Base-by-base conservation (phyloP, 2,888 invertebrate species). In the Erpobdella octoculata region DNA sequence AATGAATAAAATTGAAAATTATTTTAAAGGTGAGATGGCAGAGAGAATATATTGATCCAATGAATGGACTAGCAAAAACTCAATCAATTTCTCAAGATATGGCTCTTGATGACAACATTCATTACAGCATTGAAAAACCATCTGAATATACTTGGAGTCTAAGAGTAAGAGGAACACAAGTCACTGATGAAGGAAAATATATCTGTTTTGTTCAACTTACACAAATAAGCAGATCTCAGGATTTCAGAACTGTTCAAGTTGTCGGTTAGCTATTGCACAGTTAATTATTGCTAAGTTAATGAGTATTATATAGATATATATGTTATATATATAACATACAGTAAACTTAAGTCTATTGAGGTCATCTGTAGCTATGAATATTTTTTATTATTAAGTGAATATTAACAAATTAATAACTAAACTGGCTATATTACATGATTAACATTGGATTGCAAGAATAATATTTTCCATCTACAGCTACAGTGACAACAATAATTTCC, bases 81-180 rank as follows among this genome's bases (percentile, higher is more conserved):
- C 31, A 67, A 31, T 61, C 70, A 37, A 71, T 76, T 21, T 74
- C 75, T 0, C 67, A 73, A 37, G 75, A 75, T 59, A 74, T 71
- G 46, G 72, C 75, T 21, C 48, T 76, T 1, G 68, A 71, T 18
- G 76, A 76, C 70, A 75, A 75, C 53, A 76, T 73, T 21, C 74
- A 74, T 62, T 73, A 72, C 65, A 70, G 76, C 36, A 73, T 77
- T 1, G 77, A 77, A 69, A 77, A 76, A 48, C 77, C 77, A 9
- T 75, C 74, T 2, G 71, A 71, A 18, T 76, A 70, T 46, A 75
- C 74, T 9, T 77, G 76, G 76, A 65, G 76, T 21, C 59, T 77
- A 18, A 35, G 77, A 15, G 48, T 77, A 12, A 67, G 73, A 67
- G 69, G 65, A 35, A 69, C 71, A 21, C 70, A 70, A 28, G 68